Base-by-base conservation (phyloP, 2,113 vertebrate genomes). In the Dendrocopos noguchii region DNA sequence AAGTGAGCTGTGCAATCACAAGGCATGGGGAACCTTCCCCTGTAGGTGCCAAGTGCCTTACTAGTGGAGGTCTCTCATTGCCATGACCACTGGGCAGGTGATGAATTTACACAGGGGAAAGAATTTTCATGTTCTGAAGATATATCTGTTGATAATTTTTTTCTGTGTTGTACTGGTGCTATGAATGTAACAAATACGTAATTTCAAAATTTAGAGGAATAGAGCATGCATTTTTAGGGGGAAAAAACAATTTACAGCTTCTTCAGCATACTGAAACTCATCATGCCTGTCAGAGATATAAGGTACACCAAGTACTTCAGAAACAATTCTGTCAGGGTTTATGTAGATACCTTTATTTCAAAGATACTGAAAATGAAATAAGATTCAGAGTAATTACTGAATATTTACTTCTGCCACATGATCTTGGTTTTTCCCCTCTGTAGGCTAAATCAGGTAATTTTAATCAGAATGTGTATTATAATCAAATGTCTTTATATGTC, bases 401-500 rank as follows among this genome's bases (percentile, higher is more conserved):
- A 52, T 27, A 7, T 94, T 88, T 96, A 63, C 80, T 90, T 87
- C 56, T 77, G 59, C 64, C 53, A 39, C 80, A 18, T 56, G 28
- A 77, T 57, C 76, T 70, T 55, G 9, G 94, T 95, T 80, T 44
- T 80, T 94, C 94, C 71, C 20, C 16, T 88, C 87, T 13, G 9
- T 81, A 70, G 29, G 87, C 75, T 92, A 33, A 93, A 90, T 74
- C 88, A 88, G 78, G 84, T 95, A 63, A 73, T 73, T 85, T 59
- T 88, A 80, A 90, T 94, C 82, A 83, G 87, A 85, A 78, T 82
- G 80, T 80, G 68, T 66, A 21, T 91, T 83, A 68, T 89, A 94
- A 93, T 88, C 80, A 91, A 92, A 56, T 87, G 27, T 66, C 70
- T 94, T 96, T 89, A 84, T 67, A 80, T 80, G 73, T 76, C 87